Percentiles rank a stretch among this genome's conserved stretches.
Conservation (phyloP, 2,888 invertebrate species). For the Melinaea menophilus region DNA sequence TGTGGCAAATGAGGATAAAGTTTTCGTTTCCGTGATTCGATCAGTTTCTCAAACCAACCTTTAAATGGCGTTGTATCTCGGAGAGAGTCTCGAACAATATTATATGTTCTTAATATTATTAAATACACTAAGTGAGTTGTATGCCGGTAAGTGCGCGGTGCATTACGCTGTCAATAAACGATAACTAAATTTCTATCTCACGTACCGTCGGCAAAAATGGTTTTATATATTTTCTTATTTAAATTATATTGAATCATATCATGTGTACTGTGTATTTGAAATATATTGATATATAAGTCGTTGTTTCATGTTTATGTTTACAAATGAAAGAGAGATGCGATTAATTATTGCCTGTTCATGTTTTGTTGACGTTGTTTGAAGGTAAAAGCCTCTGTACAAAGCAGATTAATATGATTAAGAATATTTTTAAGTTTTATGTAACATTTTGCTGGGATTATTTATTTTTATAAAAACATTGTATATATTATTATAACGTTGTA, state of each 20-base stretch:
- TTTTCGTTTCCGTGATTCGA: too few relatives aligned
- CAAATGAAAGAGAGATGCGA: too few relatives aligned
- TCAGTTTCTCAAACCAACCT: too few relatives aligned
- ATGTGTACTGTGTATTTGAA: too few relatives aligned
- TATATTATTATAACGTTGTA: too few relatives aligned
- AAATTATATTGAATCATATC: background rate
- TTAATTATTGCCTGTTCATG: too few relatives aligned
- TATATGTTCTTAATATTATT: background rate
- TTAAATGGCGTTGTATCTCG: too few relatives aligned
- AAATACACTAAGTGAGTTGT: conserved; percentile 48
- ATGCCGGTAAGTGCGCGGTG: conserved; percentile 54
- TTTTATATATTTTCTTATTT: conserved; percentile 2
- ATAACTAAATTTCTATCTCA: conserved; percentile 55
- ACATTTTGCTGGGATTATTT: background rate
- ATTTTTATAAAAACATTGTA: background rate
- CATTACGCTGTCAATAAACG: conserved; percentile 66
- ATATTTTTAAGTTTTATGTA: conserved; percentile 11
- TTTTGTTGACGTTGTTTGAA: conserved; percentile 38
- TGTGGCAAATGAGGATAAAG: too few relatives aligned
- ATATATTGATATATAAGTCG: too few relatives aligned
- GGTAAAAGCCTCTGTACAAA: conserved; percentile 50
- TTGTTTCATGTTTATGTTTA: too few relatives aligned
- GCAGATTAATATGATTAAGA: conserved; percentile 60
- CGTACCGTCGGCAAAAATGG: conserved; percentile 36
- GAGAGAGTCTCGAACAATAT: background rate